phyloP scores from a whole-genome alignment of 2,888 invertebrate genomes.

The Anodontia alba region DNA sequence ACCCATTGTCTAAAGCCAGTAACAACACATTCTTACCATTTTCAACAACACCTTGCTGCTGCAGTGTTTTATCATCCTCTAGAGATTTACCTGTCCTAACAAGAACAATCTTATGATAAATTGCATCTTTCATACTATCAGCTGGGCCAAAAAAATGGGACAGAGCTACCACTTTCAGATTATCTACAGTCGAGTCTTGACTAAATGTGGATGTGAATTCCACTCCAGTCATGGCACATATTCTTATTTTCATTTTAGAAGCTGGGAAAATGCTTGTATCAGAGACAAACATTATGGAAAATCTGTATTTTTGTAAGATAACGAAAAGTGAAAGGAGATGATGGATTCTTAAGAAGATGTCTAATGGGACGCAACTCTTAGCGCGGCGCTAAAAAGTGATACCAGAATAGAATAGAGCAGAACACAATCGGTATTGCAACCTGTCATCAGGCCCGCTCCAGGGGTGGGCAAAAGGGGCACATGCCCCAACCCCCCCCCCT shows the following conservation, averaged over 20 bases:
- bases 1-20: too few relatives aligned
- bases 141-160: constrained; percentile 82
- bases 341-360: too few relatives aligned
- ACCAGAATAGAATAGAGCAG: too few relatives aligned
- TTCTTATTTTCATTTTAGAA: constrained; percentile 81
- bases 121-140: constrained; percentile 83
- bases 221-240: constrained; percentile 83
- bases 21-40: constrained; percentile 82
- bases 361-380: too few relatives aligned
- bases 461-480: too few relatives aligned
- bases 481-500: too few relatives aligned
- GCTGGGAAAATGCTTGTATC: constrained; percentile 82
- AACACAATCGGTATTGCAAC: too few relatives aligned
- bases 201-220: constrained; percentile 79
- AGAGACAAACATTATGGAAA: constrained; percentile 83
- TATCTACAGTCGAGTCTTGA: constrained; percentile 84
- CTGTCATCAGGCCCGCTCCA: too few relatives aligned
- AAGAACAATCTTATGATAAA: constrained; percentile 84
- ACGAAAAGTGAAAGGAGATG: too few relatives aligned
- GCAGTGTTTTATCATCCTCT: constrained; percentile 83
- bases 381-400: too few relatives aligned
- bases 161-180: constrained; percentile 84
- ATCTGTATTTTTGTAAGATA: too few relatives aligned
- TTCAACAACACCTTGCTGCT: constrained; percentile 82
- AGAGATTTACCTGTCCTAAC: constrained; percentile 83